Evolutionary conservation across 2,888 invertebrate species (phyloP).

Genomic region (Idaea aversata): DNA sequence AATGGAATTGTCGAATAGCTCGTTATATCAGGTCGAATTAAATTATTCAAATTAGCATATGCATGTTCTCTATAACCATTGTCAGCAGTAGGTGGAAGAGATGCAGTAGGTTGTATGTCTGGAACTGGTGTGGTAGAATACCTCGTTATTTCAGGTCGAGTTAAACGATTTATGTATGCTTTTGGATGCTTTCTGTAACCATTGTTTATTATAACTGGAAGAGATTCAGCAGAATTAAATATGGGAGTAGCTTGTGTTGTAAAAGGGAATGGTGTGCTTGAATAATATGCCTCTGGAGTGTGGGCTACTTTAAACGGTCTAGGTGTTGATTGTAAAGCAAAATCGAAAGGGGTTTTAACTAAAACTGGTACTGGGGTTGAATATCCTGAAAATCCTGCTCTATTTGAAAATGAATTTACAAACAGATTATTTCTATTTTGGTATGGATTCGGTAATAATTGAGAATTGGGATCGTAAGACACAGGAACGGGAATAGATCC

Average conservation of each 20-base stretch:
- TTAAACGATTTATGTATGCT: neutral
- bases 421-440: neutral
- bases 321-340: slow-evolving; percentile 7
- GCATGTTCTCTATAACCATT: neutral
- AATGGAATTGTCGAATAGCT: neutral
- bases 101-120: neutral
- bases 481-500: slow-evolving; percentile 9
- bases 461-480: neutral
- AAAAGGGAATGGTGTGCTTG: neutral
- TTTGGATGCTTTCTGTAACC: neutral
- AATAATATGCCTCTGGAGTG: slow-evolving; percentile 5
- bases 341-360: neutral
- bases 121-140: neutral
- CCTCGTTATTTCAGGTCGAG: neutral
- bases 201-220: neutral
- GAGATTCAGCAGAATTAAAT: neutral
- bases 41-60: neutral
- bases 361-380: slow-evolving; percentile 9
- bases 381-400: neutral
- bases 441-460: neutral
- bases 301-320: neutral
- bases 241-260: neutral
- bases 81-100: neutral
- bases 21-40: neutral
- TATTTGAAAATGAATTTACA: neutral